A percentile compares a stretch with the other conserved stretches of the same genome.
Conservation (phyloP, 2,113 vertebrate species). For the Dissostichus mawsoni region DNA sequence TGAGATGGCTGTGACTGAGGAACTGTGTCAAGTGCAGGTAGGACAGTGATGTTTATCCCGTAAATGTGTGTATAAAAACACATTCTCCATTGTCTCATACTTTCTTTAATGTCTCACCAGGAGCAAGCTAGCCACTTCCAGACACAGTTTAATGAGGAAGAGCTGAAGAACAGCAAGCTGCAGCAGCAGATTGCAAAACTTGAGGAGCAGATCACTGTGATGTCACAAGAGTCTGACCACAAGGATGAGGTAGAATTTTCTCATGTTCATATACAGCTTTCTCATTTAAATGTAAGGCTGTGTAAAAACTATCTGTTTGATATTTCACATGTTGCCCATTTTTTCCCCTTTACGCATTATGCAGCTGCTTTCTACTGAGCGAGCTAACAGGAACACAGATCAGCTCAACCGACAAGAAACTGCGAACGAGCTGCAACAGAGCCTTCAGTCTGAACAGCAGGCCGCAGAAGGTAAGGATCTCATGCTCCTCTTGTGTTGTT, state of each 20-base stretch:
- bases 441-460: slow-evolving; percentile 82
- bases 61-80: background rate
- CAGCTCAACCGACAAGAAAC: slow-evolving; percentile 84
- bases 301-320: background rate
- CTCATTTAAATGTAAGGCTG: background rate
- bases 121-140: slow-evolving; percentile 88
- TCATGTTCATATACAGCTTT: background rate
- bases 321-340: background rate
- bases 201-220: slow-evolving; percentile 88
- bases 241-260: slow-evolving; percentile 73
- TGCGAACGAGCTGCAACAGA: slow-evolving; percentile 82
- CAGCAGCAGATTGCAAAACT: slow-evolving; percentile 90
- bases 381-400: slow-evolving; percentile 81
- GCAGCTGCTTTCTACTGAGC: slow-evolving; percentile 90
- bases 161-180: slow-evolving; percentile 89
- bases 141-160: slow-evolving; percentile 89
- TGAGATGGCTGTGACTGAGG: slow-evolving; percentile 92
- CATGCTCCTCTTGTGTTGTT: background rate
- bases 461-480: slow-evolving; percentile 80
- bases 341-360: slow-evolving; percentile 1
- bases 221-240: slow-evolving; percentile 81
- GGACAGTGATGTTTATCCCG: background rate
- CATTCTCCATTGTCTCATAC: background rate
- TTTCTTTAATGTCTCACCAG: slow-evolving; percentile 72
- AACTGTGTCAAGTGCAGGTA: slow-evolving; percentile 91